phyloP scores from a whole-genome alignment of 2,797 vertebrate genomes.

The Danionella dracula region DNA sequence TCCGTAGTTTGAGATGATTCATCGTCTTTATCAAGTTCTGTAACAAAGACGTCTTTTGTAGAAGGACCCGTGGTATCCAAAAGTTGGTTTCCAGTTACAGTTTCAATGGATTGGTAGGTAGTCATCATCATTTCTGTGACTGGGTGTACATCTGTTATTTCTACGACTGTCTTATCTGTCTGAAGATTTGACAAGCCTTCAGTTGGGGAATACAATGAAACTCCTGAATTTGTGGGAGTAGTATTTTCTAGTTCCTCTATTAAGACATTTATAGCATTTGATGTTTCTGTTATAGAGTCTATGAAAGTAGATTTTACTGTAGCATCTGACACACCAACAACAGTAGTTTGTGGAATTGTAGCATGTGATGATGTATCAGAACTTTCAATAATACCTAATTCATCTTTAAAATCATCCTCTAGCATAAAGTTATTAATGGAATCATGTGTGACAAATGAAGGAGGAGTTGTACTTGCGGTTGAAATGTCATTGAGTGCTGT shows the following conservation, averaged over 20 bases:
- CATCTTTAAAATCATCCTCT: background rate
- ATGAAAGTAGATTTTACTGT: background rate
- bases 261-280: background rate
- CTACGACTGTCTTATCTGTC: background rate
- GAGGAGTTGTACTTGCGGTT: background rate
- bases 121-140: background rate
- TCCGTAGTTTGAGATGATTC: background rate
- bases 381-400: background rate
- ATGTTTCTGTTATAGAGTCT: constrained; percentile 29
- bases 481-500: background rate
- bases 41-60: background rate
- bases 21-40: background rate
- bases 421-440: background rate
- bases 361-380: background rate
- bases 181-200: constrained; percentile 9
- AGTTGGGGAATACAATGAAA: constrained; percentile 9
- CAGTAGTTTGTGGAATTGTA: background rate
- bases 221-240: background rate
- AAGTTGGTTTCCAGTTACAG: background rate
- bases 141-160: background rate
- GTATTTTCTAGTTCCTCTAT: constrained; percentile 20
- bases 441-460: background rate
- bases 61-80: background rate
- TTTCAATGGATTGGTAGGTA: background rate
- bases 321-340: background rate